Evolutionary conservation across 2,113 vertebrate species (phyloP).

Genomic region (Strix uralensis): DNA sequence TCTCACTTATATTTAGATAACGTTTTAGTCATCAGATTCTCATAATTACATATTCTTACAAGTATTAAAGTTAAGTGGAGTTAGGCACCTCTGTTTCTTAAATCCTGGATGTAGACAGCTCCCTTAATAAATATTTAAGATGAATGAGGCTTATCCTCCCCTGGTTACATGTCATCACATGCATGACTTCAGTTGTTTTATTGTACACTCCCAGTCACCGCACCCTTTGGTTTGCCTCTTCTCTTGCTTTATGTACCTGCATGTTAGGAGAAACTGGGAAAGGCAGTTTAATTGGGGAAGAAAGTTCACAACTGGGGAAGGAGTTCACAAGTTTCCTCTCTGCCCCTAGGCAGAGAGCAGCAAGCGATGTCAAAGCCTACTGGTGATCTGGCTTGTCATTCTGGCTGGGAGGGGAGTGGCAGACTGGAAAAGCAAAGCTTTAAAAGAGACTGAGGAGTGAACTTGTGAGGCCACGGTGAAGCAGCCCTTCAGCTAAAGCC

Average conservation of each 20-base stretch:
- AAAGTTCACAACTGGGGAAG: neutral
- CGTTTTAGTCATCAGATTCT: neutral
- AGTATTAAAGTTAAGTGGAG: neutral
- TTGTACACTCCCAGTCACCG: neutral
- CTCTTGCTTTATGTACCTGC: neutral
- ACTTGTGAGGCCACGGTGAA: neutral
- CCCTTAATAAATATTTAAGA: neutral
- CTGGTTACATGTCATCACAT: neutral
- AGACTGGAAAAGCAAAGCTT: neutral
- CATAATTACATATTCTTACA: neutral
- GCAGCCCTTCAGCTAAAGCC: neutral
- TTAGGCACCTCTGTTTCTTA: neutral
- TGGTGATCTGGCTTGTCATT: constrained; percentile 8
- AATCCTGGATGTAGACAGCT: neutral
- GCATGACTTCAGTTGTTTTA: neutral
- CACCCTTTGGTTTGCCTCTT: neutral
- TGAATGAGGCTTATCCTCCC: neutral
- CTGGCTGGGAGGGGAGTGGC: neutral
- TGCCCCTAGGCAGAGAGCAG: neutral
- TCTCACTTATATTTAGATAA: neutral
- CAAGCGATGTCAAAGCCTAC: neutral
- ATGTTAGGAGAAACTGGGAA: neutral
- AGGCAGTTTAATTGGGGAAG: neutral
- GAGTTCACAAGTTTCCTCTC: neutral
- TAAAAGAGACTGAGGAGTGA: neutral